A percentile compares a stretch with the other conserved stretches of the same genome.
phyloP scores from a whole-genome alignment of 2,888 invertebrate species.

The Microctonus hyperodae region DNA sequence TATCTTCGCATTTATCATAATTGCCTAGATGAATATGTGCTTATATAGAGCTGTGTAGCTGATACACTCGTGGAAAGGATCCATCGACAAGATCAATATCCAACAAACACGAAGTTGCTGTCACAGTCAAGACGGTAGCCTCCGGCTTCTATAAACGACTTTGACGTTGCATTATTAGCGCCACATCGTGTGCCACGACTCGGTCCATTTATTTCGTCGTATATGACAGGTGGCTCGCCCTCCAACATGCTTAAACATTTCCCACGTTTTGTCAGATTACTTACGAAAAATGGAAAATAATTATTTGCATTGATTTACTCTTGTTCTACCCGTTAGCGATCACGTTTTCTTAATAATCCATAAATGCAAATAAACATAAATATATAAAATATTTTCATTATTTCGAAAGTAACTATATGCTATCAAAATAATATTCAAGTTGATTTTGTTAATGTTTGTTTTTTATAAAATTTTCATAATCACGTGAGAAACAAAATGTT shows the following conservation, averaged over 20 bases:
- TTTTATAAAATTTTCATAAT: too few relatives aligned
- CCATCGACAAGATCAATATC: constrained; percentile 28
- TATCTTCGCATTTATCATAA: constrained; percentile 17
- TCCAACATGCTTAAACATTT: constrained; percentile 43
- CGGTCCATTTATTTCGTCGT: constrained; percentile 50
- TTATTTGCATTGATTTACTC: constrained; percentile 15
- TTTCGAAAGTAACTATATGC: background rate
- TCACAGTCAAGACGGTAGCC: constrained; percentile 25
- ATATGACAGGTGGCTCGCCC: constrained; percentile 44
- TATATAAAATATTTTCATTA: background rate
- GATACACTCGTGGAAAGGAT: constrained; percentile 11
- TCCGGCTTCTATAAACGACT: constrained; percentile 28
- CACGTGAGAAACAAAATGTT: too few relatives aligned
- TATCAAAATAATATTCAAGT: background rate
- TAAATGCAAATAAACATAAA: background rate
- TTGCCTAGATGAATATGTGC: background rate
- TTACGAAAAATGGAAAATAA: constrained; percentile 12
- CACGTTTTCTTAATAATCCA: constrained; percentile 15
- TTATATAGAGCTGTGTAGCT: background rate
- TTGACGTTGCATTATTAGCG: constrained; percentile 44
- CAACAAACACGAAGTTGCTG: constrained; percentile 21
- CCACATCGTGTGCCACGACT: constrained; percentile 47
- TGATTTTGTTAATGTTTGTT: background rate
- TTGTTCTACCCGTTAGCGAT: constrained; percentile 4
- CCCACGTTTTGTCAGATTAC: constrained; percentile 50